Evolutionary conservation across 2,888 invertebrate genomes (phyloP).

Genomic region (Drosophila histrio): DNA sequence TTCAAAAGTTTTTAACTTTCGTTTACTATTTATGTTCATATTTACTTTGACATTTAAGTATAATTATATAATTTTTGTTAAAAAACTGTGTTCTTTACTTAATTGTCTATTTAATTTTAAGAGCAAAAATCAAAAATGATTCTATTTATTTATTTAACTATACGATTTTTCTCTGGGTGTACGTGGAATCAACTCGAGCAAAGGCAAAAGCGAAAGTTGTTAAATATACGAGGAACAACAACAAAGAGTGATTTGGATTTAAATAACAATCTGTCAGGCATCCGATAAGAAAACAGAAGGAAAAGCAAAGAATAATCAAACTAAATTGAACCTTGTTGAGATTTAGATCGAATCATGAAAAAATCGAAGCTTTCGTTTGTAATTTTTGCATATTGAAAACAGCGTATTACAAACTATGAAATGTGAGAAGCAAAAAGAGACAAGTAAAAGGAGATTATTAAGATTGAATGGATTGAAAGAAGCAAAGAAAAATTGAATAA

Average conservation of each 20-base stretch:
- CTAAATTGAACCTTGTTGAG: neutral
- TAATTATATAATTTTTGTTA: no score
- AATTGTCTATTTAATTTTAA: no score
- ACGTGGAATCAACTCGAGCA: slow-evolving; percentile 8
- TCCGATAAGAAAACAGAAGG: neutral
- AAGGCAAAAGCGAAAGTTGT: slow-evolving; percentile 19
- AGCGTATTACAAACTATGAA: neutral
- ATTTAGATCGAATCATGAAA: slow-evolving; percentile 6
- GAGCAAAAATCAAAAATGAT: no score
- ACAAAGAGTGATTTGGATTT: slow-evolving; percentile 25
- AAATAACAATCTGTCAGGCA: slow-evolving; percentile 30
- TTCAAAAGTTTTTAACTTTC: no score
- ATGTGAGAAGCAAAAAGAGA: neutral
- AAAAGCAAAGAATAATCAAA: neutral
- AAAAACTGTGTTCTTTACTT: no score
- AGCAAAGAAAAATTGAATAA: neutral
- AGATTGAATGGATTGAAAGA: neutral
- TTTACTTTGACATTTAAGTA: no score
- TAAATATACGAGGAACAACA: neutral
- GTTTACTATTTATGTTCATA: no score
- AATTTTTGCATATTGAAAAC: neutral
- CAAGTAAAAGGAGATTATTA: neutral
- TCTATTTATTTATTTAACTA: no score
- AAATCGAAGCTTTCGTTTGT: neutral
- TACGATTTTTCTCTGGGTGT: no score